Conservation (phyloP, 2,888 invertebrate species). For the Chromoteleia sp. region DNA sequence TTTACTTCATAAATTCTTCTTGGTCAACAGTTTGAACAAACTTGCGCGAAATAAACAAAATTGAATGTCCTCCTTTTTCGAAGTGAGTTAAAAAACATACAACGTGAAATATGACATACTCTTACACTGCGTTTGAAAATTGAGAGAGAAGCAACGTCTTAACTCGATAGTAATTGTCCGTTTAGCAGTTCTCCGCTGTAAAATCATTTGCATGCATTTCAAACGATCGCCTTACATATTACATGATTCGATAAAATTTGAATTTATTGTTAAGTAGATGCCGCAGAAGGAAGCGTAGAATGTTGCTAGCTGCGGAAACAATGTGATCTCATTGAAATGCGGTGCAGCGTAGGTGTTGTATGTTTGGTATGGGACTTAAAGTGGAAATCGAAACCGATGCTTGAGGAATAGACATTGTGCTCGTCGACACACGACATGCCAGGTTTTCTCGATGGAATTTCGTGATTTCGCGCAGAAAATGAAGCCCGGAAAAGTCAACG, state of each 20-base stretch:
- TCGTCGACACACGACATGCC: constrained; percentile 71
- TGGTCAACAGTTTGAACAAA: too few relatives aligned
- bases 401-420: constrained; percentile 69
- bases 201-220: too few relatives aligned
- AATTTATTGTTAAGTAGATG: constrained; percentile 72
- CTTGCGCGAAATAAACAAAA: too few relatives aligned
- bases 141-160: too few relatives aligned
- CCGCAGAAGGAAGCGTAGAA: constrained; percentile 44
- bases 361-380: constrained; percentile 61
- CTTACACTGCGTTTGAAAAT: too few relatives aligned
- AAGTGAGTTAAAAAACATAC: too few relatives aligned
- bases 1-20: too few relatives aligned
- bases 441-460: constrained; percentile 74
- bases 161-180: too few relatives aligned
- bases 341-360: constrained; percentile 45
- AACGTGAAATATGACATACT: too few relatives aligned
- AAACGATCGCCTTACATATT: too few relatives aligned
- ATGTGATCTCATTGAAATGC: constrained; percentile 71
- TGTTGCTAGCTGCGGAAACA: constrained; percentile 46
- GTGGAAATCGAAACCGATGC: constrained; percentile 68
- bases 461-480: constrained; percentile 79
- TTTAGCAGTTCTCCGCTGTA: too few relatives aligned
- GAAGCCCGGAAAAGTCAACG: constrained; percentile 72
- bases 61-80: too few relatives aligned
- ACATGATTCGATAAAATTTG: constrained; percentile 78